These are phyloP conservation scores for Acanthurus leucopareius DNA, from an alignment of 2,797 vertebrate species.

Conservation along the genomic window DNA sequence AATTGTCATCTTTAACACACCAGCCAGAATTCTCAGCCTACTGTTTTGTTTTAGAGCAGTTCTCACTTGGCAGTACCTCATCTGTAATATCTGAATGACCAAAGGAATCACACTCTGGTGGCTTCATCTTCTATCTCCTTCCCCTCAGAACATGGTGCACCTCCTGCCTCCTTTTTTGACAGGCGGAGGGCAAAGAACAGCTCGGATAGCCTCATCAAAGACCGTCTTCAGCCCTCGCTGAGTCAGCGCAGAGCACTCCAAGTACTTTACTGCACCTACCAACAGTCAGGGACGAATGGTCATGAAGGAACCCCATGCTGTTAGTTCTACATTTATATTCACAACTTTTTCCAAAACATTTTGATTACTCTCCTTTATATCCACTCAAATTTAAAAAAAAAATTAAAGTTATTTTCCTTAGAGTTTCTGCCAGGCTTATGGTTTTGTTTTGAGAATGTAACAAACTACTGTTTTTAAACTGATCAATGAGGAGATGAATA, in stretches of 20 bases:
- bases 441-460: no score
- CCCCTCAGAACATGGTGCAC: background rate
- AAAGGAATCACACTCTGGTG: background rate
- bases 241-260: slow-evolving; percentile 29
- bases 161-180: background rate
- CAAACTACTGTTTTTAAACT: no score
- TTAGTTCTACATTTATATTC: background rate
- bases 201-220: background rate
- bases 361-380: background rate
- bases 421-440: no score
- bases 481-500: no score
- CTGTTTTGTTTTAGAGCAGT: background rate
- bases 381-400: background rate
- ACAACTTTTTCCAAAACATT: background rate
- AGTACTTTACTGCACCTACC: slow-evolving; percentile 1
- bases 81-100: background rate
- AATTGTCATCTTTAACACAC: background rate
- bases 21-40: background rate
- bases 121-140: background rate
- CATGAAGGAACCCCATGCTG: background rate
- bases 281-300: background rate
- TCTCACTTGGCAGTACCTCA: background rate
- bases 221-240: slow-evolving; percentile 31
- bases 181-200: background rate
- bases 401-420: no score